Evolutionary conservation across 2,888 invertebrate genomes (phyloP).

Genomic region (Drosophila hamatofila): DNA sequence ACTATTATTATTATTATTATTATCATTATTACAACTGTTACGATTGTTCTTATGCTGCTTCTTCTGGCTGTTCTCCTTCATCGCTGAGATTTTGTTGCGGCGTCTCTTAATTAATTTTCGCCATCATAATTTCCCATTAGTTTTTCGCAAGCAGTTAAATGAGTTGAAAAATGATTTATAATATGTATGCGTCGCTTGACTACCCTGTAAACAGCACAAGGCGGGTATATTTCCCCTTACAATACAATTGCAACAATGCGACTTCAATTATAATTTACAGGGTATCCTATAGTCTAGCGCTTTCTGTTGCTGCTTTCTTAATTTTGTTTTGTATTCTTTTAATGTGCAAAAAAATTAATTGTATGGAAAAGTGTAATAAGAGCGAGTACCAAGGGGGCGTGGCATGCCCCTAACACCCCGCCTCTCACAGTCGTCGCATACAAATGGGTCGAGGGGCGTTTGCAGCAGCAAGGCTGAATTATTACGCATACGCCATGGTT

Average conservation of each 20-base stretch:
- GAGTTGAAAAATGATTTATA: conserved; percentile 76
- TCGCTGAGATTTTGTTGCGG: conserved; percentile 44
- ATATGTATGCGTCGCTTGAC: conserved; percentile 22
- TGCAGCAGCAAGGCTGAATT: conserved; percentile 43
- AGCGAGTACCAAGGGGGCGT: conserved; percentile 37
- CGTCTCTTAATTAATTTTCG: conserved; percentile 68
- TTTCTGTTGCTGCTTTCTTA: background rate
- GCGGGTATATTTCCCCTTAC: background rate
- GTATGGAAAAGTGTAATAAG: conserved; percentile 68
- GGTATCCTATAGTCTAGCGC: background rate
- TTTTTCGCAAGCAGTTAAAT: conserved; percentile 68
- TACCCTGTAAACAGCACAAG: conserved; percentile 27
- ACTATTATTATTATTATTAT: conserved; percentile 35
- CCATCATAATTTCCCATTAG: conserved; percentile 68
- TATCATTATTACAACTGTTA: conserved; percentile 5
- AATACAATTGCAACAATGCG: background rate
- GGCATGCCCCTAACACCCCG: background rate
- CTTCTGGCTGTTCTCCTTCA: conserved; percentile 12
- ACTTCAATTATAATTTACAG: background rate
- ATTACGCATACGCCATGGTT: conserved; percentile 71
- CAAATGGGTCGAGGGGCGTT: conserved; percentile 23
- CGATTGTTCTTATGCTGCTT: conserved; percentile 23
- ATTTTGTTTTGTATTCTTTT: conserved; percentile 38
- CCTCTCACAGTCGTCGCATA: too few relatives aligned
- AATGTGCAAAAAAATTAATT: conserved; percentile 62